Evolutionary conservation across 2,888 invertebrate genomes (phyloP).

Genomic region (Sialis lutaria): DNA sequence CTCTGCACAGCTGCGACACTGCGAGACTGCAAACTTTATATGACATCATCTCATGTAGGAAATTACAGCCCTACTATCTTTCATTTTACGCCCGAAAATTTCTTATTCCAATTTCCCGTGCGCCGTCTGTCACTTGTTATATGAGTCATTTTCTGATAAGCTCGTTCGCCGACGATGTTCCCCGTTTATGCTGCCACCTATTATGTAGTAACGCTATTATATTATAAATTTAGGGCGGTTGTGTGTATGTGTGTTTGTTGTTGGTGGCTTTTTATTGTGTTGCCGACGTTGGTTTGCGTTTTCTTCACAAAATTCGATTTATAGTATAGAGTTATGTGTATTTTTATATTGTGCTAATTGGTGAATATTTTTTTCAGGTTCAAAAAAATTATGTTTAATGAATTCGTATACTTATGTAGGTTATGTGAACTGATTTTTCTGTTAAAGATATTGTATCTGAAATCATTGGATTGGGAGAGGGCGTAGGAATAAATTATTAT

Average conservation of each 20-base stretch:
- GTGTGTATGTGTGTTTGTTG: not conserved
- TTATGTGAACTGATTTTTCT: too few species aligned
- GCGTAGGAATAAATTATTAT: too few species aligned
- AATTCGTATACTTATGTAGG: too few species aligned
- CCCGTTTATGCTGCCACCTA: slow-evolving; percentile 29
- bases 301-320: too few species aligned
- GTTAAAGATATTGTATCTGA: too few species aligned
- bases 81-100: slow-evolving; percentile 62
- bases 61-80: slow-evolving; percentile 60
- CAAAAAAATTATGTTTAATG: too few species aligned
- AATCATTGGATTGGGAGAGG: too few species aligned
- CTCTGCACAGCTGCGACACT: not conserved
- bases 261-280: not conserved
- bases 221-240: slow-evolving; percentile 5
- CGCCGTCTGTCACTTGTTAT: slow-evolving; percentile 11
- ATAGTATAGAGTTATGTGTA: too few species aligned
- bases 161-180: slow-evolving; percentile 26
- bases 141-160: slow-evolving; percentile 23
- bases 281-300: not conserved
- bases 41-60: slow-evolving; percentile 32
- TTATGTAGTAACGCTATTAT: slow-evolving; percentile 6
- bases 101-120: slow-evolving; percentile 54
- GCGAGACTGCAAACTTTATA: slow-evolving; percentile 19
- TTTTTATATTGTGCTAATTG: too few species aligned
- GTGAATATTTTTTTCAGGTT: too few species aligned